These are phyloP conservation scores for Larimichthys polyactis DNA, from an alignment of 2,113 vertebrate genomes.

Conservation along the genomic window DNA sequence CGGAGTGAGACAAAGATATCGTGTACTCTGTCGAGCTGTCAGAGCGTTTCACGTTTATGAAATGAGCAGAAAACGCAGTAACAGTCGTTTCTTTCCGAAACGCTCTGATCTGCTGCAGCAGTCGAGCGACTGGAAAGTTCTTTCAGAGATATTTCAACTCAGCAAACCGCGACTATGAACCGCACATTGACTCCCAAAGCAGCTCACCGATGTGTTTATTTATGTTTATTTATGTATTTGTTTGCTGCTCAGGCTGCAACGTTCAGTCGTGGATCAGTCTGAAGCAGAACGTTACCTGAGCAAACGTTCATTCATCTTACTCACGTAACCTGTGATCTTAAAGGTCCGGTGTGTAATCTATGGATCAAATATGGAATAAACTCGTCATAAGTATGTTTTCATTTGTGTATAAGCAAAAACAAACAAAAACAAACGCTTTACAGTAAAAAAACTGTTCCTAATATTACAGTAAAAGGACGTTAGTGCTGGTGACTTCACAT, in stretches of 20 bases:
- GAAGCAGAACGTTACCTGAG: too few species aligned
- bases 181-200: neutral
- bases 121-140: constrained; percentile 17
- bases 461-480: too few species aligned
- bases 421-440: too few species aligned
- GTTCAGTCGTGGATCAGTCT: too few species aligned
- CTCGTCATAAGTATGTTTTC: too few species aligned
- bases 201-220: neutral
- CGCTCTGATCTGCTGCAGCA: neutral
- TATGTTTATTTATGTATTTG: neutral
- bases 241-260: neutral
- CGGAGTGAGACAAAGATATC: neutral
- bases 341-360: too few species aligned
- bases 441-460: too few species aligned
- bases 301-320: too few species aligned
- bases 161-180: neutral
- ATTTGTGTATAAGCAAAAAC: too few species aligned
- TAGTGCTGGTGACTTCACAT: too few species aligned
- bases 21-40: neutral
- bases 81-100: constrained; percentile 19
- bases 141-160: constrained; percentile 29
- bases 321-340: too few species aligned
- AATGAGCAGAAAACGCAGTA: neutral
- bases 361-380: too few species aligned
- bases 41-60: neutral